A percentile compares a stretch with the other conserved stretches of the same genome.
Evolutionary conservation across 2,888 invertebrate genomes (phyloP).

Genomic region (Smittia aterrima): DNA sequence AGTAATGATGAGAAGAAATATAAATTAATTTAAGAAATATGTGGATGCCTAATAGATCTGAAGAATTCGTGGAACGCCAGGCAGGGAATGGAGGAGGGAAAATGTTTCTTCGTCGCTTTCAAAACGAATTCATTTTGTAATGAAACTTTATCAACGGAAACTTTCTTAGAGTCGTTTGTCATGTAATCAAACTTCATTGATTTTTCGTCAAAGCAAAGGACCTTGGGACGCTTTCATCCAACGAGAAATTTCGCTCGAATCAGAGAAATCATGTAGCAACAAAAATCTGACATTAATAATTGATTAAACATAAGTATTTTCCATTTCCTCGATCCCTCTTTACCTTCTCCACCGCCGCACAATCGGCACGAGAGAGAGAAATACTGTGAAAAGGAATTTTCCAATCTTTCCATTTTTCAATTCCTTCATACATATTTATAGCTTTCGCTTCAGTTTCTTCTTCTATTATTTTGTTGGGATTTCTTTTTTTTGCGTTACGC

Average conservation of each 20-base stretch:
- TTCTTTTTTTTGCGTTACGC: constrained; percentile 39
- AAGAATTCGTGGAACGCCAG: neutral
- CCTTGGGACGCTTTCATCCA: too few relatives aligned
- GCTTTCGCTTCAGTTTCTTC: neutral
- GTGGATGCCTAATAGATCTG: constrained; percentile 12
- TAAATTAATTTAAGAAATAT: constrained; percentile 37
- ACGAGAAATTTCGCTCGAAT: neutral
- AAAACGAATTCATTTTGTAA: too few relatives aligned
- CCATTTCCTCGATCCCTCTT: constrained; percentile 7
- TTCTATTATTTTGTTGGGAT: constrained; percentile 25
- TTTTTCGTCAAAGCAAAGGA: constrained; percentile 6
- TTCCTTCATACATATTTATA: constrained; percentile 41
- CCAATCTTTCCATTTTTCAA: constrained; percentile 39
- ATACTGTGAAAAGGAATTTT: neutral
- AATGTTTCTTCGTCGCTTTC: neutral
- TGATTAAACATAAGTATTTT: constrained; percentile 36
- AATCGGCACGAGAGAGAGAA: neutral
- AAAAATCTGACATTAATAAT: constrained; percentile 33
- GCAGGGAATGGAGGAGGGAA: neutral
- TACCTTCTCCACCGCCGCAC: neutral
- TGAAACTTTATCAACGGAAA: too few relatives aligned
- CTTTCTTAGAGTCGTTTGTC: too few relatives aligned
- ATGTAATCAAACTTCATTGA: constrained; percentile 1
- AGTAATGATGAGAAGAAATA: constrained; percentile 25
- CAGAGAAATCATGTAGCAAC: constrained; percentile 26